Evolutionary conservation across 2,797 vertebrate genomes (phyloP).

Genomic region (Cuculus canorus): DNA sequence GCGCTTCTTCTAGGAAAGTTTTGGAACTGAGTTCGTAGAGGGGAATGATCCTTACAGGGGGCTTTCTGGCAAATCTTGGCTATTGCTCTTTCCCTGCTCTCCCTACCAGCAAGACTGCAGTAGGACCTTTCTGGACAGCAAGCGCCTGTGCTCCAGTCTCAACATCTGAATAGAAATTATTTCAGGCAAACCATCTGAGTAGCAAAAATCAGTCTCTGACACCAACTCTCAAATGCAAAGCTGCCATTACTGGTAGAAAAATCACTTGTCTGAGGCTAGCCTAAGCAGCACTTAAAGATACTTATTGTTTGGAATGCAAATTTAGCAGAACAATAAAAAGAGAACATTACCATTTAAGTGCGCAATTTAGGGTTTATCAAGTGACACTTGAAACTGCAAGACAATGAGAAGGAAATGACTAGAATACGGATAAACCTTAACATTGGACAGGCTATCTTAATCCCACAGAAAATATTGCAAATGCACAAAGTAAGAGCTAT

Average conservation of each 20-base stretch:
- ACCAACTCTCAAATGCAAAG: not conserved
- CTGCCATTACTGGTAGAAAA: not conserved
- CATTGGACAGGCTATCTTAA: not conserved
- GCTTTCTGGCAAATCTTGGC: no score
- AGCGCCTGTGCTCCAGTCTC: no score
- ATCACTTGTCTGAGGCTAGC: not conserved
- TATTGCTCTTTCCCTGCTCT: no score
- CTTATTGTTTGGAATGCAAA: constrained; percentile 5
- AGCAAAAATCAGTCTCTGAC: no score
- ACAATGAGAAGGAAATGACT: not conserved
- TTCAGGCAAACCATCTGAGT: no score
- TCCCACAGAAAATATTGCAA: not conserved
- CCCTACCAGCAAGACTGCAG: no score
- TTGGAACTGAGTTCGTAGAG: no score
- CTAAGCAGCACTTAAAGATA: not conserved
- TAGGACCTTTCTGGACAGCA: no score
- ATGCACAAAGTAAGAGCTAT: not conserved
- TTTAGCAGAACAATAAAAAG: constrained; percentile 5
- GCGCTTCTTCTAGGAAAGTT: no score
- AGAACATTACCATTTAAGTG: not conserved
- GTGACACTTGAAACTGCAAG: not conserved
- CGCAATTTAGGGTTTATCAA: not conserved
- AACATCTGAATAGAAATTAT: no score
- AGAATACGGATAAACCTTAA: not conserved
- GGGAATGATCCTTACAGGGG: no score